Evolutionary conservation across 53 echinoderm and acorn worm species (phyloP).

Genomic region (Luidia sarsii): DNA sequence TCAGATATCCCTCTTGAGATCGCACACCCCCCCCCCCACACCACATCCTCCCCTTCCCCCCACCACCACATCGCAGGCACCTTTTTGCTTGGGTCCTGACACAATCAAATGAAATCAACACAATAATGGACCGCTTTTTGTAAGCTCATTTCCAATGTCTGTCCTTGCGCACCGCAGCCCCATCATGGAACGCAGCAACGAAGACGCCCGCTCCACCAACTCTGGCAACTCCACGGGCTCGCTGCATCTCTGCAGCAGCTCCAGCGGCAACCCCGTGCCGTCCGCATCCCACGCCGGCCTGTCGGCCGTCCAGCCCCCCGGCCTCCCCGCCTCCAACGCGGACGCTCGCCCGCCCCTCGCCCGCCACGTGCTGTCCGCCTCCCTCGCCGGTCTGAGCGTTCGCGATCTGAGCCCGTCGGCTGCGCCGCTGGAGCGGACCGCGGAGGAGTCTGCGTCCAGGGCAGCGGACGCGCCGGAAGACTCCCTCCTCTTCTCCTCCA

Average conservation of each 20-base stretch:
- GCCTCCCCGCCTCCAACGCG: background rate
- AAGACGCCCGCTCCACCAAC: conserved; percentile 72
- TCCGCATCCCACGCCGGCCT: conserved; percentile 10
- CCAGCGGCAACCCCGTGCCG: too few species aligned
- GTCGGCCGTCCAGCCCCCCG: background rate
- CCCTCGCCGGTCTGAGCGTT: background rate
- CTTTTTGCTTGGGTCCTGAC: too few species aligned
- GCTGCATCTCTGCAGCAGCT: conserved; percentile 36
- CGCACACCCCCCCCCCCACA: too few species aligned
- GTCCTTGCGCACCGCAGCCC: conserved; percentile 73
- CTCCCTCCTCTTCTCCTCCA: conserved; percentile 7
- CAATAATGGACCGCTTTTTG: too few species aligned
- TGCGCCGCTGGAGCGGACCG: background rate
- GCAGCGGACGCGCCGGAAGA: background rate
- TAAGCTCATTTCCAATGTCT: too few species aligned
- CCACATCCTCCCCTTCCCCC: too few species aligned
- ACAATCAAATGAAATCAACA: too few species aligned
- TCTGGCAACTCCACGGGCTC: conserved; percentile 64
- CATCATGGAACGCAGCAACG: conserved; percentile 92
- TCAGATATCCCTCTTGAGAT: background rate
- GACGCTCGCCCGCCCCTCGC: background rate
- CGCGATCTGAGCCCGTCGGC: background rate
- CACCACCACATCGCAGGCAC: too few species aligned
- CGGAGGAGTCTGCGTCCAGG: background rate
- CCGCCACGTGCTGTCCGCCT: background rate